Percentiles rank a stretch among this genome's conserved stretches.
phyloP scores from a whole-genome alignment of 2,797 vertebrate species.

The Aldrovandia affinis region DNA sequence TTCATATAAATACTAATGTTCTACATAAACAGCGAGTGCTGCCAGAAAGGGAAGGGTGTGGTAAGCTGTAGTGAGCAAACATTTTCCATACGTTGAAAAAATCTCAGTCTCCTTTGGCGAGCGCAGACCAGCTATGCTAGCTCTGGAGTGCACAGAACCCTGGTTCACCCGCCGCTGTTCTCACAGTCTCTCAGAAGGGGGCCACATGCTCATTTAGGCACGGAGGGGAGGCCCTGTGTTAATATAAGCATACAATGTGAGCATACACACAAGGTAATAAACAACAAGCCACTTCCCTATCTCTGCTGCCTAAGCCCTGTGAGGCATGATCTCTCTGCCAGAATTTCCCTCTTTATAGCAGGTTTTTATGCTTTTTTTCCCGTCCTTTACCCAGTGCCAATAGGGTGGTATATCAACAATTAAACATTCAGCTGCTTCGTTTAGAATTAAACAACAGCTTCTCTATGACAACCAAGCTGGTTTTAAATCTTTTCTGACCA shows the following conservation, averaged over 20 bases:
- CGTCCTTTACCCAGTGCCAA: conserved; percentile 49
- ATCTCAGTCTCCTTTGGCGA: neutral
- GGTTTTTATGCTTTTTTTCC: conserved; percentile 56
- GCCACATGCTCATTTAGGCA: neutral
- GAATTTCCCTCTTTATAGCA: conserved; percentile 55
- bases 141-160: neutral
- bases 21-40: neutral
- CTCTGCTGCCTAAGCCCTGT: conserved; percentile 49
- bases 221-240: neutral
- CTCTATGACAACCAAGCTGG: conserved; percentile 46
- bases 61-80: neutral
- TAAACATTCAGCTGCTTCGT: conserved; percentile 43
- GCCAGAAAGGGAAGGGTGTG: neutral
- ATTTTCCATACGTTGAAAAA: neutral
- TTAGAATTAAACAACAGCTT: conserved; percentile 48
- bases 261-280: conserved; percentile 49
- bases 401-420: conserved; percentile 46
- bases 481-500: conserved; percentile 25
- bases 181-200: neutral
- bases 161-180: neutral
- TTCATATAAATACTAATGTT: neutral
- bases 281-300: conserved; percentile 60
- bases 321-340: conserved; percentile 55
- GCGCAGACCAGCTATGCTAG: neutral
- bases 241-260: conserved; percentile 38